phyloP scores from a whole-genome alignment of 2,113 vertebrate species.

The Catharus minimus region DNA sequence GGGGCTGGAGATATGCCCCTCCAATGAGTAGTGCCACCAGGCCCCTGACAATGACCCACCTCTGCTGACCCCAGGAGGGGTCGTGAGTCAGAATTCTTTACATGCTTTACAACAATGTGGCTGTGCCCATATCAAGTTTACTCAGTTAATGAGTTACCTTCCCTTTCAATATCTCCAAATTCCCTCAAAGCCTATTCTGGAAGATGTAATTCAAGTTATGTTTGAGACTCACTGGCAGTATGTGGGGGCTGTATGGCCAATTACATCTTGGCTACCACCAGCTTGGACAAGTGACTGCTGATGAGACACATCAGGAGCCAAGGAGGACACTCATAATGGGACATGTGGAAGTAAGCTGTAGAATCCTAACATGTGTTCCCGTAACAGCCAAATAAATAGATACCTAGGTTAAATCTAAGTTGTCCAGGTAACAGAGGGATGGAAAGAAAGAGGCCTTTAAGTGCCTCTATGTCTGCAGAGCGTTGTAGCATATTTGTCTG shows the following conservation, averaged over 20 bases:
- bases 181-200: neutral
- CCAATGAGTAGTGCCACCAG: neutral
- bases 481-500: neutral
- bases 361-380: neutral
- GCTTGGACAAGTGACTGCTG: neutral
- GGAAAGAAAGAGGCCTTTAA: neutral
- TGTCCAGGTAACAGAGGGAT: neutral
- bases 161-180: neutral
- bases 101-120: accelerated
- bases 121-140: neutral
- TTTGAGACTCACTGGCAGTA: neutral
- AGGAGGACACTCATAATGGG: neutral
- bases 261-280: neutral
- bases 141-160: neutral
- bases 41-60: neutral
- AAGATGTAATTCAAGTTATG: neutral
- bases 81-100: neutral
- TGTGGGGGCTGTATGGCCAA: neutral
- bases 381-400: neutral
- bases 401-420: neutral
- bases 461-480: neutral
- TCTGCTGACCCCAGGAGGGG: neutral
- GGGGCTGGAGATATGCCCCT: neutral
- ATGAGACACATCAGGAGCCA: neutral
- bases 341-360: neutral